Percentiles rank a stretch among this genome's conserved stretches.
phyloP scores from a whole-genome alignment of 2,888 invertebrate species.

The Cyaniris semiargus region DNA sequence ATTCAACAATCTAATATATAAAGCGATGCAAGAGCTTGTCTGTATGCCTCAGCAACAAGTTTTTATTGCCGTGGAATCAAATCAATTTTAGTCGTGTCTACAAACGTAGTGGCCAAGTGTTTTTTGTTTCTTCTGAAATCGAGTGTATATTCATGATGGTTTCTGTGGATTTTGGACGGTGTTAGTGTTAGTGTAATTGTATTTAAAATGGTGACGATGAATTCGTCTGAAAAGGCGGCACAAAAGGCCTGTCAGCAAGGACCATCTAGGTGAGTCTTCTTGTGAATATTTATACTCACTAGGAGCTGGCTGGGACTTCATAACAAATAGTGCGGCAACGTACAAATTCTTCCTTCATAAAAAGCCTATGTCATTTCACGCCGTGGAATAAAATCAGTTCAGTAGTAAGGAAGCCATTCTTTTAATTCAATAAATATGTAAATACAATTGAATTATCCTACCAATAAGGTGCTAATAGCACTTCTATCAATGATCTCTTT shows the following conservation, averaged over 20 bases:
- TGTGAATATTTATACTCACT: slow-evolving; percentile 30
- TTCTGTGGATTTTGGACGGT: slow-evolving; percentile 21
- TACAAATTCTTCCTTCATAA: not conserved
- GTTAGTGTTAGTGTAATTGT: slow-evolving; percentile 34
- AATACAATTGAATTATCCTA: too few species aligned
- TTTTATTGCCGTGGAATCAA: slow-evolving; percentile 8
- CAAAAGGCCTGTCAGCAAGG: slow-evolving; percentile 79
- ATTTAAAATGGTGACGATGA: slow-evolving; percentile 78
- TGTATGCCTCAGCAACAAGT: slow-evolving; percentile 11
- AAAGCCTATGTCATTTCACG: not conserved
- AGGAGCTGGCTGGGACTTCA: not conserved
- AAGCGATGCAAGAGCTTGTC: slow-evolving; percentile 1
- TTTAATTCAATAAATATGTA: not conserved
- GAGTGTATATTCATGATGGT: not conserved
- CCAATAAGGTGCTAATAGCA: too few species aligned
- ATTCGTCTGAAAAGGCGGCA: slow-evolving; percentile 76
- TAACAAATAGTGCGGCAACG: not conserved
- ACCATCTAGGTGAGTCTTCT: slow-evolving; percentile 65
- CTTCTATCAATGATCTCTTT: too few species aligned
- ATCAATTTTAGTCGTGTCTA: not conserved
- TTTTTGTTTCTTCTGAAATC: not conserved
- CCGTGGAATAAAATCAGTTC: not conserved
- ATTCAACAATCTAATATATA: not conserved
- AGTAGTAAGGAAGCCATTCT: not conserved
- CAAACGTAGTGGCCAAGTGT: not conserved